phyloP scores from a whole-genome alignment of 2,888 invertebrate species.

The Epsilonema sp. region DNA sequence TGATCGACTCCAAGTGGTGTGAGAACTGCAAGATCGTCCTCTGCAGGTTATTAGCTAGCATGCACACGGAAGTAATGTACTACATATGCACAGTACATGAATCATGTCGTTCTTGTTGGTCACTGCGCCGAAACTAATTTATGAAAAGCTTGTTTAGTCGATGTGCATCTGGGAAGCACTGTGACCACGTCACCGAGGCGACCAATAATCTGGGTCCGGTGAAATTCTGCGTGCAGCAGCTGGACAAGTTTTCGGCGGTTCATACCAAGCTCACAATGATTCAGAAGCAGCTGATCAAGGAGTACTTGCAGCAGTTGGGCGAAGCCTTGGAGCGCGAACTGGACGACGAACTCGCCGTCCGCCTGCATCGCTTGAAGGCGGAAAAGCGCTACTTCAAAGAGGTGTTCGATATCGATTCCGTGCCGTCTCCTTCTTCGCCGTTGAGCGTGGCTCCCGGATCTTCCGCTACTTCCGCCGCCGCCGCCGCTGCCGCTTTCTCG shows the following conservation, averaged over 20 bases:
- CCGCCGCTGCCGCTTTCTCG: neutral
- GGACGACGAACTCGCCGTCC: slow-evolving; percentile 3
- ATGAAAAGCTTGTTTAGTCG: too few relatives aligned
- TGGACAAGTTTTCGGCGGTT: slow-evolving; percentile 7
- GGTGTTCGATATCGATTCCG: slow-evolving; percentile 3
- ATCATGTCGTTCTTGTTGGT: too few relatives aligned
- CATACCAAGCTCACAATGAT: slow-evolving; percentile 8
- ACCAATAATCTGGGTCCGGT: slow-evolving; percentile 2
- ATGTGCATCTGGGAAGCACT: too few relatives aligned
- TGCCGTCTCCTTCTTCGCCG: neutral
- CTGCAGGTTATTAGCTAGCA: too few relatives aligned
- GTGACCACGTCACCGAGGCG: neutral
- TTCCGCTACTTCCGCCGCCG: neutral
- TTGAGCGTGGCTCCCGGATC: neutral
- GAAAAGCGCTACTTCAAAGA: slow-evolving; percentile 6
- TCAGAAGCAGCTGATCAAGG: slow-evolving; percentile 6
- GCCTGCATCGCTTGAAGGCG: slow-evolving; percentile 6
- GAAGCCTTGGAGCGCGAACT: slow-evolving; percentile 2
- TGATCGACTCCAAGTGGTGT: slow-evolving; percentile 1
- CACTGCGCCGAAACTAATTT: too few relatives aligned
- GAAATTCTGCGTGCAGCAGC: slow-evolving; percentile 5
- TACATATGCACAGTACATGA: too few relatives aligned
- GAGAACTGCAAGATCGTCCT: neutral
- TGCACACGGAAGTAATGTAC: too few relatives aligned
- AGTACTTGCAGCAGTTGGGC: slow-evolving; percentile 4